Conservation (phyloP, 2,113 vertebrate genomes). For the Bubalus kerabau region DNA sequence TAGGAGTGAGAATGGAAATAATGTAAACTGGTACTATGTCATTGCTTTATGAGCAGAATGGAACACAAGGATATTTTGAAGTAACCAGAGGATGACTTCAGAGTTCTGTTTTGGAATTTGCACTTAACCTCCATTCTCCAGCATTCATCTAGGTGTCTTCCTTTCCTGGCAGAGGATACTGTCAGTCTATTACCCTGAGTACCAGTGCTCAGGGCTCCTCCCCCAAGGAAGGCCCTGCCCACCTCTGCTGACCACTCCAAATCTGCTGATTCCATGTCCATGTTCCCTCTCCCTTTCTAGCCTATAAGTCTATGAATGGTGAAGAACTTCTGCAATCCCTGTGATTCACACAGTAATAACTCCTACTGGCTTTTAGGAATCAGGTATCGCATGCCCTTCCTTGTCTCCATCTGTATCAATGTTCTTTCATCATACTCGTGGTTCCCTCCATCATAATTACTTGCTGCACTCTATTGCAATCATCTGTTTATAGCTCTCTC, state of each 20-base stretch:
- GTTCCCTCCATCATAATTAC: neutral
- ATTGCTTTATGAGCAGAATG: neutral
- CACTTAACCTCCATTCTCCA: neutral
- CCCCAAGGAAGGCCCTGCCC: neutral
- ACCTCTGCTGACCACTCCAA: neutral
- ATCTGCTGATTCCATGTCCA: neutral
- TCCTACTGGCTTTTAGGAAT: neutral
- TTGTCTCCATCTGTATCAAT: neutral
- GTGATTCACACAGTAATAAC: neutral
- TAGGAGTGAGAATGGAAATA: neutral
- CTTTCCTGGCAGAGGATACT: neutral
- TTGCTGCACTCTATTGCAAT: neutral
- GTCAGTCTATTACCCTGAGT: neutral
- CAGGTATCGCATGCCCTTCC: neutral
- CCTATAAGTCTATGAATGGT: neutral
- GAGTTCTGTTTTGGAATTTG: neutral
- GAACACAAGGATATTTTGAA: neutral
- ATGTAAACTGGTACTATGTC: too few species aligned
- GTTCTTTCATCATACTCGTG: neutral
- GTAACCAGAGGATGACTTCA: neutral
- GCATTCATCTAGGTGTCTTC: neutral
- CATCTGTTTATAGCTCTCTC: neutral
- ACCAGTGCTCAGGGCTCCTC: neutral
- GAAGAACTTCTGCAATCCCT: neutral
- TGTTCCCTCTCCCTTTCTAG: neutral